Conservation (phyloP, 2,888 invertebrate species). For the Apotomis capreana region DNA sequence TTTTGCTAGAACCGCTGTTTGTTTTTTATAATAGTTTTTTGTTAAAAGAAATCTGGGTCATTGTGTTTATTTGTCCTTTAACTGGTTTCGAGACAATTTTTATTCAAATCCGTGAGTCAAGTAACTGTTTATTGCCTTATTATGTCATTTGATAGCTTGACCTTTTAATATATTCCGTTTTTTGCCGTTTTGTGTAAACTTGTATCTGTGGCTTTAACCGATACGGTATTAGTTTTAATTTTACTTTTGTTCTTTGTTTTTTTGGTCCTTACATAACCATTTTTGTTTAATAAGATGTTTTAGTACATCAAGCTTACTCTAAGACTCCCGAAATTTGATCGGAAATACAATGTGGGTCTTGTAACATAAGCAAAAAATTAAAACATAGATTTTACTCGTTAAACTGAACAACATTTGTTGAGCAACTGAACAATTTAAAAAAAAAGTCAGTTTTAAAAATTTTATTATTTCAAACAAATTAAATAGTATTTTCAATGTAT, state of each 20-base stretch:
- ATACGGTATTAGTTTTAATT: slow-evolving; percentile 1
- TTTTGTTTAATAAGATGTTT: too few relatives aligned
- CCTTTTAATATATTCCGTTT: slow-evolving; percentile 41
- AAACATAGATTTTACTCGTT: too few relatives aligned
- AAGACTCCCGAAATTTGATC: too few relatives aligned
- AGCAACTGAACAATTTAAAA: too few relatives aligned
- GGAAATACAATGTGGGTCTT: too few relatives aligned
- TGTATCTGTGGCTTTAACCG: slow-evolving; percentile 15
- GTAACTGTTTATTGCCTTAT: slow-evolving; percentile 42
- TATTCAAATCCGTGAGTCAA: slow-evolving; percentile 40
- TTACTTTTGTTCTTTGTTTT: slow-evolving; percentile 20
- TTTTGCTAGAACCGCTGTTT: slow-evolving; percentile 39
- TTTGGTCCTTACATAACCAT: neutral
- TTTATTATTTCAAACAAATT: too few relatives aligned
- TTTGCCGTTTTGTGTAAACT: slow-evolving; percentile 34
- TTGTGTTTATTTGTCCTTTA: slow-evolving; percentile 42
- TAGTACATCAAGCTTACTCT: too few relatives aligned
- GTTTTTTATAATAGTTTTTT: slow-evolving; percentile 41
- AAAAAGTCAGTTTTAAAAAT: too few relatives aligned
- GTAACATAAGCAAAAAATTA: too few relatives aligned
- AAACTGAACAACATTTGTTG: too few relatives aligned
- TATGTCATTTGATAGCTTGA: slow-evolving; percentile 40
- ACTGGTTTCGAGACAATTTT: slow-evolving; percentile 42
- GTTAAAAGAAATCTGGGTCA: slow-evolving; percentile 42
- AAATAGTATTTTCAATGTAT: too few relatives aligned